Base-by-base conservation (phyloP, 2,888 invertebrate species). In the Balanococcus diminutus region DNA sequence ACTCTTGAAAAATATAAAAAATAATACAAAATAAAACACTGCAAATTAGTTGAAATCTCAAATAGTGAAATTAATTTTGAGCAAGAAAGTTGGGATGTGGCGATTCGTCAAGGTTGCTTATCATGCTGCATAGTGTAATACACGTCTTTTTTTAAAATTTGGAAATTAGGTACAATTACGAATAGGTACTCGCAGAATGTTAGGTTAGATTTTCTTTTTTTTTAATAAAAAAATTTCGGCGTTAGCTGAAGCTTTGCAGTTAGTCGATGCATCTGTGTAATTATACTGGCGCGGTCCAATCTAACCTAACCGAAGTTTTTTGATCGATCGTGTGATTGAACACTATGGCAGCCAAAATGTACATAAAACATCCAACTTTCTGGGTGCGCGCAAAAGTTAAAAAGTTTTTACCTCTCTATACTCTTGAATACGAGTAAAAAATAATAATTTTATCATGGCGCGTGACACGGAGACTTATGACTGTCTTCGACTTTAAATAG, bases 361-460 rank as follows among this genome's bases (percentile, higher is more conserved):
- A 51, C 5, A 3, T n/a, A 51, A 14, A 51, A 19, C 75, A 75
- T 36, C 75, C 75, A 75, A 75, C 75, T 75, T 75, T 75, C 75
- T 75, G 16, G 16, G 75, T 75, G 31, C 31, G 75, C 31, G 75
- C n/a, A 75, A 67, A 32, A 75, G 25, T 75, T 51, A 19, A 14
- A 67, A 75, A 75, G n/a, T n/a, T 75, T 75, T 75, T 75, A 75
- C 75, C 75, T 75, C 75, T 32, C 51, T 51, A 36, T 36, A 51
- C 51, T 75, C 32, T 75, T 28, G 75, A 32, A 32, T 67, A 31
- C 75, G 75, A 32, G 32, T 67, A 31, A 75, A 75, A 75, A 75
- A 75, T 75, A 75, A 28, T 28, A 67, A 28, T 75, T 75, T 75
- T 67, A 28, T 28, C 11, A 67, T 67, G 28, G 61, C 61, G 61